Conservation (phyloP, 2,113 vertebrate genomes). For the Pangasianodon gigas region DNA sequence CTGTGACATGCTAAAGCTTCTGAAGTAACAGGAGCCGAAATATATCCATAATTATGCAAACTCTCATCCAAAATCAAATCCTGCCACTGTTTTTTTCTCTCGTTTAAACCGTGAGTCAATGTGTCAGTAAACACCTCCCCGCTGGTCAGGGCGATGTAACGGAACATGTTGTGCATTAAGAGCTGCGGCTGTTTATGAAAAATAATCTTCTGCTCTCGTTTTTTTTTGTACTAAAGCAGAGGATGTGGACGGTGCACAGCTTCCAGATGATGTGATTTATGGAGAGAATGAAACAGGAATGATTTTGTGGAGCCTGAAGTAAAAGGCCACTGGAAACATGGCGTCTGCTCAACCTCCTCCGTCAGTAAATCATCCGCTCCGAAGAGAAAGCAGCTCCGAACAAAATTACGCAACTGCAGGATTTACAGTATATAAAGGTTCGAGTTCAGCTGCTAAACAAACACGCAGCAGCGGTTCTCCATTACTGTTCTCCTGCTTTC, state of each 20-base stretch:
- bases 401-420: background rate
- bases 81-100: background rate
- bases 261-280: slow-evolving; percentile 26
- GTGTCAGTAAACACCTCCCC: background rate
- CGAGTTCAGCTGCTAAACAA: background rate
- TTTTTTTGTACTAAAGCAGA: background rate
- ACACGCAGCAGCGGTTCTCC: background rate
- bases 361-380: background rate
- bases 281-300: slow-evolving; percentile 21
- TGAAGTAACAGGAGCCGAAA: background rate
- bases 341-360: slow-evolving; percentile 8
- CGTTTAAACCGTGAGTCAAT: background rate
- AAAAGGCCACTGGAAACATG: slow-evolving; percentile 34
- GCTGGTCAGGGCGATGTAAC: background rate
- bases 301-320: slow-evolving; percentile 15
- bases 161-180: background rate
- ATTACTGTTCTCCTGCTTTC: background rate
- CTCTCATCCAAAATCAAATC: background rate
- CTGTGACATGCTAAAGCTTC: background rate
- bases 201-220: background rate
- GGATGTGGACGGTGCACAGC: background rate
- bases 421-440: background rate
- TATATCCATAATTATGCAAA: background rate
- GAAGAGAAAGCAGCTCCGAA: background rate
- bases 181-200: background rate